Evolutionary conservation across 1,140 invertebrate genomes (phyloP), one percentile per base, ranked within the genome.

Genomic region (Atta cephalotes): DNA sequence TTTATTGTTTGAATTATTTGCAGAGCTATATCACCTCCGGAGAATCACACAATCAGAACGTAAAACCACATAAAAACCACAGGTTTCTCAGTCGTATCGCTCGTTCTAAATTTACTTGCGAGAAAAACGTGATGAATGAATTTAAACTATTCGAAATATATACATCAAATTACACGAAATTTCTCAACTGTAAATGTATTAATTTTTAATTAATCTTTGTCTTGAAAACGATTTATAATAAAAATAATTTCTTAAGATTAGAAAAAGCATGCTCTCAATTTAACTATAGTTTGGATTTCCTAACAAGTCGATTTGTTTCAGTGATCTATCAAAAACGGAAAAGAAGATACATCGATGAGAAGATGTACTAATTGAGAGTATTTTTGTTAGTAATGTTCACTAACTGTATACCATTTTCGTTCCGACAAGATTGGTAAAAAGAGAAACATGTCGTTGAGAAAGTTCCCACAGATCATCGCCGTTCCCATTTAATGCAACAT

Each of bases 391-490:
- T 12, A 18, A 60, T 12, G 25, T 7, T 25, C 21, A 28, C 62
- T 35, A 63, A 74, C 35, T 56, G 35, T 49, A 80, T 9, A 51
- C 56, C 18, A 45, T n/a, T 14, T 31, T 70, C 18, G 18, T 9
- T 31, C 25, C 21, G 7, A 53, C 60, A 12, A 49, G 35, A 45
- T 56, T 21, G 16, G n/a, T 3, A 45, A 39, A 6, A 12, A 71
- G 51, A 58, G 51, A 71, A 4, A 56, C 70, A 39, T 45, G 7
- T 70, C 80, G 56, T 84, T 62, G 80, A 63, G 80, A 84, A 84
- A 76, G 80, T 84, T 84, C 80, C 70, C 80, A 84, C 80, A 84
- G 80, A 84, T 63, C 39, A 74, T 63, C 80, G 70, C 56, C 21
- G 56, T 28, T 74, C 56, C 14, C 63, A 31, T 56, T 80, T 56